Evolutionary conservation across 2,888 invertebrate genomes (phyloP).

Genomic region (Leptopterna dolabrata): DNA sequence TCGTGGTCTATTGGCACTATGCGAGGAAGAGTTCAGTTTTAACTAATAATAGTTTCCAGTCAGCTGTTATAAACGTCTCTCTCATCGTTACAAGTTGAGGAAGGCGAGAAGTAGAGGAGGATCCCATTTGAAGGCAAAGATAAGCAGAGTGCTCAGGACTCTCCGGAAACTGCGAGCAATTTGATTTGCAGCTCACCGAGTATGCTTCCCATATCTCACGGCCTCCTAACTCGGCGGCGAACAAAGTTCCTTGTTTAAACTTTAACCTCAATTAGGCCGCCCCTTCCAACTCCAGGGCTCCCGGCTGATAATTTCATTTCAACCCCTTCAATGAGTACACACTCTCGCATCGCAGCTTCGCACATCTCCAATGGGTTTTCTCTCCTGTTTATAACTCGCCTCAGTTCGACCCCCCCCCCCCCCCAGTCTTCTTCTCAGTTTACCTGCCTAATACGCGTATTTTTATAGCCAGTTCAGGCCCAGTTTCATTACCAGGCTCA

Average conservation of each 20-base stretch:
- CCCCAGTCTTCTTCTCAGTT: background rate
- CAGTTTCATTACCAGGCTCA: no score
- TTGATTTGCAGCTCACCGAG: constrained; percentile 11
- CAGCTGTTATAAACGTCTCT: background rate
- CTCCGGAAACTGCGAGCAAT: constrained; percentile 11
- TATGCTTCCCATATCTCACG: constrained; percentile 31
- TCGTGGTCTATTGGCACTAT: no score
- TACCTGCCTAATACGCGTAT: background rate
- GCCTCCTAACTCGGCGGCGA: constrained; percentile 32
- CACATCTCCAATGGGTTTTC: background rate
- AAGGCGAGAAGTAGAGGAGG: background rate
- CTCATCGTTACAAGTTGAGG: background rate
- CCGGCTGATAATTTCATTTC: constrained; percentile 54
- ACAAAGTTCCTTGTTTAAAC: constrained; percentile 58
- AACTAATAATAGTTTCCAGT: background rate
- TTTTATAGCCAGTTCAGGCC: background rate
- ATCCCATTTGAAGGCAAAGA: constrained; percentile 16
- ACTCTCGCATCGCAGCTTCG: background rate
- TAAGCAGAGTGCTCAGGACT: background rate
- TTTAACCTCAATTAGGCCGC: constrained; percentile 54
- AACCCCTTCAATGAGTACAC: constrained; percentile 27
- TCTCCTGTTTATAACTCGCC: background rate
- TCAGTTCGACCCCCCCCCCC: background rate
- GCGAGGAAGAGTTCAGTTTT: background rate
- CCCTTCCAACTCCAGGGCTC: background rate